Conservation (phyloP, 2,888 invertebrate species). For the Camptogramma bilineatum region DNA sequence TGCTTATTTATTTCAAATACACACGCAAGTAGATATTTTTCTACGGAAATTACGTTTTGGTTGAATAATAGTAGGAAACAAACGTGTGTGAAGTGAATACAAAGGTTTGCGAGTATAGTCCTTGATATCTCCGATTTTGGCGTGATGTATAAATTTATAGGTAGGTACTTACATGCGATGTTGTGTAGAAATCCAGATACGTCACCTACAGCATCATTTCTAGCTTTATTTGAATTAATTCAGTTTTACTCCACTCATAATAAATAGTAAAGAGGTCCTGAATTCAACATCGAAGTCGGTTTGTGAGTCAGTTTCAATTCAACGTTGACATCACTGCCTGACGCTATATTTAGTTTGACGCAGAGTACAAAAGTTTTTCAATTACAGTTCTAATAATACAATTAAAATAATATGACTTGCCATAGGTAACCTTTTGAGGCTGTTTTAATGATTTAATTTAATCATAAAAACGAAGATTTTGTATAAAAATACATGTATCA, state of each 20-base stretch:
- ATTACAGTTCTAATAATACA: no score
- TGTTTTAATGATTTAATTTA: no score
- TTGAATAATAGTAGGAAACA: slow-evolving; percentile 12
- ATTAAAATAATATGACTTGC: no score
- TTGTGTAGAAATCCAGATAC: slow-evolving; percentile 18
- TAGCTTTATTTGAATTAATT: background rate
- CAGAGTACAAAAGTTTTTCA: no score
- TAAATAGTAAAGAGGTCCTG: background rate
- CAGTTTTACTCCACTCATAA: background rate
- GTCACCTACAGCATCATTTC: slow-evolving; percentile 6
- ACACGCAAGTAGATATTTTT: background rate
- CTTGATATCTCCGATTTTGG: slow-evolving; percentile 21
- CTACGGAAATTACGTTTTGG: slow-evolving; percentile 2
- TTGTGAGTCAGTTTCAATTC: no score
- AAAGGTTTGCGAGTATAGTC: slow-evolving; percentile 11
- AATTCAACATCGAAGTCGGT: no score
- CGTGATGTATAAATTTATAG: slow-evolving; percentile 20
- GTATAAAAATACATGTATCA: background rate
- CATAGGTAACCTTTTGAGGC: no score
- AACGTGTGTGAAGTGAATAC: slow-evolving; percentile 12
- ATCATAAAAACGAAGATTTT: background rate
- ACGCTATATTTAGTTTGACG: no score
- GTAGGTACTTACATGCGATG: slow-evolving; percentile 13
- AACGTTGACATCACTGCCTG: no score
- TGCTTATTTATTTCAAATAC: background rate